Percentiles rank a stretch among this genome's conserved stretches.
These are phyloP conservation scores for Chionoecetes opilio DNA, from an alignment of 1,140 invertebrate genomes.

Conservation along the genomic window DNA sequence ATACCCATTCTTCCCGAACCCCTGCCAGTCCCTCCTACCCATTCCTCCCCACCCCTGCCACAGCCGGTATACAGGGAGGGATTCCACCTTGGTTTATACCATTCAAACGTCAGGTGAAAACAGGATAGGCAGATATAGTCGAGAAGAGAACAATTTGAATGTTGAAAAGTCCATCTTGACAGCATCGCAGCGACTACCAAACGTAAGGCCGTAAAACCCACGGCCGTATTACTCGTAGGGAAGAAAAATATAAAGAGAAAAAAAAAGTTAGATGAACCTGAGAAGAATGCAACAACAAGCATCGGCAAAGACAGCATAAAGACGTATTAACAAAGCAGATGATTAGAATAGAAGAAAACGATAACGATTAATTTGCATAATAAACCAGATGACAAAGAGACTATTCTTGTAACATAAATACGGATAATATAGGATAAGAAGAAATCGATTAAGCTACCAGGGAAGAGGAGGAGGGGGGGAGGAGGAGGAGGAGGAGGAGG, in stretches of 20 bases:
- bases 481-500: not conserved
- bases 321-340: not conserved
- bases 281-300: not conserved
- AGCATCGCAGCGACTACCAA: not conserved
- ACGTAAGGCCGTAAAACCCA: constrained; percentile 15
- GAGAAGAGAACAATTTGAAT: constrained; percentile 30
- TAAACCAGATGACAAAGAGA: not conserved
- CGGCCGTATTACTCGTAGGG: not conserved
- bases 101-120: constrained; percentile 20
- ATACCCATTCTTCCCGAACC: not conserved
- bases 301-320: not conserved
- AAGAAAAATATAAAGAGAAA: not conserved
- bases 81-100: not conserved
- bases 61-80: not conserved
- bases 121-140: not conserved
- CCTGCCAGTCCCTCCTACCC: not conserved
- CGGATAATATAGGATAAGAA: not conserved
- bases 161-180: not conserved
- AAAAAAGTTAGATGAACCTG: not conserved
- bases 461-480: too few species aligned
- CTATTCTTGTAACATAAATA: constrained; percentile 2
- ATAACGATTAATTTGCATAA: not conserved
- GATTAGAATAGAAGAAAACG: constrained; percentile 17
- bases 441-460: not conserved
- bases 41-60: not conserved